Evolutionary conservation across 2,888 invertebrate species (phyloP), one percentile per base, ranked within the genome.

Genomic region (Toxonevra muliebris): DNA sequence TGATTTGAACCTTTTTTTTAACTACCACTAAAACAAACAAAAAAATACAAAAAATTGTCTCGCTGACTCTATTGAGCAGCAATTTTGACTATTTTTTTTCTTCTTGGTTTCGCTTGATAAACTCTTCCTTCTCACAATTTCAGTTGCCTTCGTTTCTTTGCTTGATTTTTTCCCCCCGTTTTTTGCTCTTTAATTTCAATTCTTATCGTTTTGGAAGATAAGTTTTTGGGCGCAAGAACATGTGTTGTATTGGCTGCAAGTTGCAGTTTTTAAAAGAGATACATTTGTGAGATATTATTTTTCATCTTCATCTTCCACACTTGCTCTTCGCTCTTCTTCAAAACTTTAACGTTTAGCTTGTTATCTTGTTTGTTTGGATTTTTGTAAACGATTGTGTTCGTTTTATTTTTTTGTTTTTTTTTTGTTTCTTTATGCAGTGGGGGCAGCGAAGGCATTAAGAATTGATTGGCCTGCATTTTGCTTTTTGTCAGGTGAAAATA

Each of bases 401-500:
- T 57, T 43, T 61, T 13, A 17, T 53, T 52, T 15, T 17, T 54
- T 61, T 42, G 11, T 54, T 15, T 60, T 59, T 17, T 69, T 54
- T 52, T 57, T 9, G 8, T 30, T 9, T 41, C n/a, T 61, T 62
- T 65, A 61, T 70, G 69, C 67, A 70, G 57, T 67, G 52, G 58
- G 52, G 15, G 20, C 41, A 13, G 19, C n/a, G n/a, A 45, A 8
- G 61, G 64, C 64, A 50, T 62, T 48, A 66, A 69, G 69, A 77
- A 80, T 81, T 81, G 81, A 79, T 81, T 80, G 79, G 80, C 79
- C 78, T 79, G 75, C 74, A 77, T 76, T 76, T 75, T 74, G 73
- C 13, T 77, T 77, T 78, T 80, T 79, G 79, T 82, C 82, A 82
- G 82, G 82, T 82, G 82, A 82, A 82, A 81, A 80, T 78, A 80